Conservation (phyloP, 2,113 vertebrate species). For the Hyla sarda region DNA sequence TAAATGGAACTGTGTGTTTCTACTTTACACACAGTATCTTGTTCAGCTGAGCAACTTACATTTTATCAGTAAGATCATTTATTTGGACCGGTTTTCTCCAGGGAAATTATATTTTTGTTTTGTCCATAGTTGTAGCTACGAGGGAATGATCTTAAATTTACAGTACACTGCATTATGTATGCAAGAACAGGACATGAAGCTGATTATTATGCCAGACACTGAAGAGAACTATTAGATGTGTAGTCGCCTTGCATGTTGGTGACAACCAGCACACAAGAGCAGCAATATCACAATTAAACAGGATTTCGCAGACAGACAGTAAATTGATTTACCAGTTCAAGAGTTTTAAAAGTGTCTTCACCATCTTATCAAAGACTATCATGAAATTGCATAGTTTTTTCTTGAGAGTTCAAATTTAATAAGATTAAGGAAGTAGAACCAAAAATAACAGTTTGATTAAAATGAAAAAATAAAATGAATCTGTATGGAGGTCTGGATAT, state of each 20-base stretch:
- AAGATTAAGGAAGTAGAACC: background rate
- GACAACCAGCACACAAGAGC: constrained; percentile 21
- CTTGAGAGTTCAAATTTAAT: background rate
- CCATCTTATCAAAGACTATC: background rate
- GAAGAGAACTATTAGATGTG: background rate
- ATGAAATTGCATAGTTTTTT: background rate
- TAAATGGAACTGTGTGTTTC: background rate
- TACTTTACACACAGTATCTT: background rate
- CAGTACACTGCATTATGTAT: constrained; percentile 18
- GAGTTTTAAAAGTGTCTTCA: background rate
- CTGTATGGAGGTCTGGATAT: too few relatives aligned
- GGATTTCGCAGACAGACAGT: background rate
- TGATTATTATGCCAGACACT: constrained; percentile 25
- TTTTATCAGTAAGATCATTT: background rate
- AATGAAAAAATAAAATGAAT: too few relatives aligned
- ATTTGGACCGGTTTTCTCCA: background rate
- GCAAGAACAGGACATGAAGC: constrained; percentile 8
- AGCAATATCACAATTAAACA: background rate
- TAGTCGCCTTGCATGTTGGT: constrained; percentile 16
- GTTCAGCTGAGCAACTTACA: background rate
- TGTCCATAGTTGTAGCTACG: background rate
- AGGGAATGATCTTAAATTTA: background rate
- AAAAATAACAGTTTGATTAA: too few relatives aligned
- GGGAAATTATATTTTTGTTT: constrained; percentile 16
- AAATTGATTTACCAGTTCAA: background rate